Evolutionary conservation across 2,113 vertebrate species (phyloP), one percentile per base, ranked within the genome.

Genomic region (Scolopax mira): DNA sequence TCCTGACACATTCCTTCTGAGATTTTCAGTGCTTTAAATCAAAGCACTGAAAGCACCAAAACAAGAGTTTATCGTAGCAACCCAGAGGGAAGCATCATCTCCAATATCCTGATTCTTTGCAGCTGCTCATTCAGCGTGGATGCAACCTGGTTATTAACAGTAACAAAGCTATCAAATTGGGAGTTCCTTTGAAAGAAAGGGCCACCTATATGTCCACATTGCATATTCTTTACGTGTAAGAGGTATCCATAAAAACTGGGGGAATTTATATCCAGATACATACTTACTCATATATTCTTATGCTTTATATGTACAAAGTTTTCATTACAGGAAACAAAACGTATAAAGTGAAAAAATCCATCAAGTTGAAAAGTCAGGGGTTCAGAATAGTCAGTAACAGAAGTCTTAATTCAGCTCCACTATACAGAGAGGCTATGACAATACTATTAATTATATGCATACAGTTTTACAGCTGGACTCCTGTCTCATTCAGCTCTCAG

Each of bases 21-120:
- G 75, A 92, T 93, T 97, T 96, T 96, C 91, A 91, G 80, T 84
- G 90, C 95, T 97, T 97, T 97, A 95, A 97, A 97, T 97, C 94
- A 98, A 94, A 96, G 94, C 71, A 89, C 89, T 97, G 92, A 98
- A 94, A 96, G 94, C 71, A 90, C 89, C 91, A 94, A 97, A 97
- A 96, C 97, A 95, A 96, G 86, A 92, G 86, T 93, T 97, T 97
- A 97, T 97, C 97, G 91, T 95, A 95, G 97, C 92, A 95, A 94
- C 91, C 93, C 84, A 85, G 62, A 86, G 89, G 60, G 72, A 94
- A 94, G 83, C 88, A 60, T 85, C 70, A 95, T 96, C 93, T 97
- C 94, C 92, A 92, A 65, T 95, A 95, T 93, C 79, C 88, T 78
- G 85, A 96, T 92, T 97, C 85, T 95, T 95, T 96, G 95, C 97